Evolutionary conservation across 2,797 vertebrate species (phyloP), one percentile per base, ranked within the genome.

Genomic region (Trichosurus vulpecula): DNA sequence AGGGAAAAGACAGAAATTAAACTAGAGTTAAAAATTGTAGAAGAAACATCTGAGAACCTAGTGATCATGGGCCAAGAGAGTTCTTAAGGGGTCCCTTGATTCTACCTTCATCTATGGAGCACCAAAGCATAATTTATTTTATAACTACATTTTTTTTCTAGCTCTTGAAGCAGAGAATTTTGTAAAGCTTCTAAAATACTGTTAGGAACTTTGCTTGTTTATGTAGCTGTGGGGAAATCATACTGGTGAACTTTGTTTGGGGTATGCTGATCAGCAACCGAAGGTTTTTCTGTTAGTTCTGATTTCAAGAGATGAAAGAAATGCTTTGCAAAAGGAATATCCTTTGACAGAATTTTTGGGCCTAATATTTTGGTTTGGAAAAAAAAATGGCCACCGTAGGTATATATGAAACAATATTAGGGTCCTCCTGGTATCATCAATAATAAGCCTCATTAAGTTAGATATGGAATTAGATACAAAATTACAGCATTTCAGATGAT

Each of bases 51-150:
- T 91, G 19, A 91, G 57, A 81, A 90, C 6, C 1, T 92, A 41
- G 13, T 10, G 0, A 58, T 96, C 56, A 53, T 54, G 54, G 31
- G 61, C 12, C 27, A 58, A 51, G 27, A 89, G 31, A 30, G n/a
- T 47, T 81, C 22, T 81, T 81, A 81, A 47, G 8, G 6, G 22
- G n/a, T 47, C 74, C 19, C 41, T 81, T 47, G 56, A 54, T 54
- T 92, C 16, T 22, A 93, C 95, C 81, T 90, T n/a, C 3, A 58
- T 29, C 91, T 30, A 52, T 81, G 57, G 94, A 10, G 27, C 94
- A n/a, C 6, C 13, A 94, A 94, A 92, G 5, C 10, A 95, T 13
- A 96, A 74, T 66, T 58, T 54, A 3, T 27, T 61, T 96, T 57
- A 52, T 54, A 35, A 3, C 41, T 81, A 9, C 9, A 25, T n/a